A percentile compares a stretch with the other conserved stretches of the same genome.
These are phyloP conservation scores for Rana temporaria DNA, from an alignment of 2,113 vertebrate species.

Conservation along the genomic window DNA sequence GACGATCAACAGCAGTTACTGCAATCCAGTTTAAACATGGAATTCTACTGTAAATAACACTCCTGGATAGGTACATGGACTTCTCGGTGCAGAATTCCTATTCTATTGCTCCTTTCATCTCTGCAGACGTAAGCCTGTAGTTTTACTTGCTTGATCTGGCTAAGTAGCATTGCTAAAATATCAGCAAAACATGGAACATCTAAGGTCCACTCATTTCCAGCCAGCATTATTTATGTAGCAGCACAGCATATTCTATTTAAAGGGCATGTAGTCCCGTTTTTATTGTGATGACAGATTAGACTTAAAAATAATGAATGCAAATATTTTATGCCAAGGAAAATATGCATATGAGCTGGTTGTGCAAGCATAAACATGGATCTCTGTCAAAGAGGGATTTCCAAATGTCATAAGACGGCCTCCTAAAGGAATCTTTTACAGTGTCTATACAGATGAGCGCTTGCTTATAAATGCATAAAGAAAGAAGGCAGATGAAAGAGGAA, in stretches of 20 bases:
- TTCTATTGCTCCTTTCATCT: no score
- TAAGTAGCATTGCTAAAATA: background rate
- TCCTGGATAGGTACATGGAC: no score
- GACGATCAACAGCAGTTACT: no score
- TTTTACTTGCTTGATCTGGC: no score
- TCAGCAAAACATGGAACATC: background rate
- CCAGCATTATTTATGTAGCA: conserved; percentile 24
- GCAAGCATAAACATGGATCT: conserved; percentile 46
- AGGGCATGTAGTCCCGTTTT: conserved; percentile 20
- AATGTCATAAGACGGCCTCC: conserved; percentile 55
- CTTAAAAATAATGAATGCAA: conserved; percentile 46
- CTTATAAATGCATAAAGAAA: conserved; percentile 66
- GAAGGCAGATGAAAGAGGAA: conserved; percentile 69
- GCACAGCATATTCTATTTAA: conserved; percentile 32
- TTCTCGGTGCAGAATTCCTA: no score
- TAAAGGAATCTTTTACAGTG: conserved; percentile 57
- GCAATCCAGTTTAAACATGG: no score
- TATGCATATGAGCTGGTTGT: conserved; percentile 44
- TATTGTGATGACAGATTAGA: conserved; percentile 38
- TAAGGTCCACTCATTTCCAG: background rate
- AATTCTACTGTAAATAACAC: no score
- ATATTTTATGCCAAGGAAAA: conserved; percentile 44
- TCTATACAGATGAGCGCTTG: conserved; percentile 58
- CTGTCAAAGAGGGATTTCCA: conserved; percentile 53
- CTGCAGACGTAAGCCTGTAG: no score